Conservation (phyloP, 2,888 invertebrate genomes). For the Hyposoter didymator region DNA sequence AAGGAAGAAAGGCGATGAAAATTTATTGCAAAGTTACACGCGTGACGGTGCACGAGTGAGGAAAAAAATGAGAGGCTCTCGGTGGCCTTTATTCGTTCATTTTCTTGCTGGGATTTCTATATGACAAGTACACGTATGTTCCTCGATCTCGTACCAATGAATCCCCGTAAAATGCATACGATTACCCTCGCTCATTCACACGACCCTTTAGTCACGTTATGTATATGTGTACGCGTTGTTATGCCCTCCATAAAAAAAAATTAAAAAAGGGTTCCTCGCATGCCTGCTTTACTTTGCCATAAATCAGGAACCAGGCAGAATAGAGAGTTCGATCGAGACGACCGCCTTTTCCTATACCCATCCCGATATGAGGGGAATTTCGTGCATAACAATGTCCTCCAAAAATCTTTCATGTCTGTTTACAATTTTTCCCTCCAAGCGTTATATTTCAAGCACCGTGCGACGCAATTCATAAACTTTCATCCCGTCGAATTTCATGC, state of each 20-base stretch:
- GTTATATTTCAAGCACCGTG: constrained; percentile 7
- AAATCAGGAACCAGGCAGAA: constrained; percentile 73
- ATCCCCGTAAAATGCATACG: constrained; percentile 81
- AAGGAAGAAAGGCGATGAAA: constrained; percentile 75
- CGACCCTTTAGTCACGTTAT: constrained; percentile 73
- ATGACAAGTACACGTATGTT: constrained; percentile 45
- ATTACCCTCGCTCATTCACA: constrained; percentile 77
- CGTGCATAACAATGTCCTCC: constrained; percentile 46
- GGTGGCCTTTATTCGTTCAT: constrained; percentile 14
- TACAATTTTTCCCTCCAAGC: constrained; percentile 31
- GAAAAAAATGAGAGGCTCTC: constrained; percentile 68
- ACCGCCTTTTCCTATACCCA: neutral
- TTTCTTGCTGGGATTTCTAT: constrained; percentile 35
- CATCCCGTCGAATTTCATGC: constrained; percentile 21
- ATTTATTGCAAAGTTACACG: constrained; percentile 80
- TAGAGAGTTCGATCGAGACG: constrained; percentile 33
- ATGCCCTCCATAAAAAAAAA: constrained; percentile 72
- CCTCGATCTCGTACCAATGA: constrained; percentile 57
- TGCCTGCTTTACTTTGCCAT: constrained; percentile 74
- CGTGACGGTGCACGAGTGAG: constrained; percentile 76
- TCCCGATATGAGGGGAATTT: constrained; percentile 16
- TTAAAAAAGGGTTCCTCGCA: constrained; percentile 72
- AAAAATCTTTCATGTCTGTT: constrained; percentile 48
- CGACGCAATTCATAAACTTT: neutral
- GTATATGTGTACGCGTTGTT: constrained; percentile 67